phyloP scores from a whole-genome alignment of 2,113 vertebrate genomes.

The Capreolus pygargus region DNA sequence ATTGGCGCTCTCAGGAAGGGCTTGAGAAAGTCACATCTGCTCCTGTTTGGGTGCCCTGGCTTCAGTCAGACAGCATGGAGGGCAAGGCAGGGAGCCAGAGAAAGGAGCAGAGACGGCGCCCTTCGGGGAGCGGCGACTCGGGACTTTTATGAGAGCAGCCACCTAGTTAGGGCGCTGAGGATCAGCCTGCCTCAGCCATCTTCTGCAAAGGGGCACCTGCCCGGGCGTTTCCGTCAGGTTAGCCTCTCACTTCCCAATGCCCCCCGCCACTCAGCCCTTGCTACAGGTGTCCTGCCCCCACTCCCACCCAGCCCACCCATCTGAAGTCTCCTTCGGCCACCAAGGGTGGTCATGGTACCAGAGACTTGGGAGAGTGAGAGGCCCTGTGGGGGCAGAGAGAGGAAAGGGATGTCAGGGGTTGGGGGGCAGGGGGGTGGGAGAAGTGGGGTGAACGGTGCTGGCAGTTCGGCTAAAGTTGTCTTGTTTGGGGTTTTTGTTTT shows the following conservation, averaged over 20 bases:
- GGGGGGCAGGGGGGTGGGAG: not conserved
- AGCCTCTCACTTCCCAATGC: not conserved
- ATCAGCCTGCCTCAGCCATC: not conserved
- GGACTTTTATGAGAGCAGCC: not conserved
- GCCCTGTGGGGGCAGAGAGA: slow-evolving; percentile 4
- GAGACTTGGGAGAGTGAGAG: slow-evolving; percentile 50
- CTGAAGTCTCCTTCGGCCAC: slow-evolving; percentile 65
- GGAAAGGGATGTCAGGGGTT: not conserved
- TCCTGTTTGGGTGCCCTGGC: not conserved
- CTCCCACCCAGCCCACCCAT: not conserved
- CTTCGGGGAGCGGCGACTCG: not conserved
- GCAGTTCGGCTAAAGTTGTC: slow-evolving; percentile 75
- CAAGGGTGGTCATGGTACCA: slow-evolving; percentile 61
- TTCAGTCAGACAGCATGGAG: not conserved
- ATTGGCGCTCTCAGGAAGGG: not conserved
- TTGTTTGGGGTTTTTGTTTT: slow-evolving; percentile 71
- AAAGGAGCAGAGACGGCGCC: not conserved
- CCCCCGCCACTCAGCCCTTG: not conserved
- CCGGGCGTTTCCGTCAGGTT: not conserved
- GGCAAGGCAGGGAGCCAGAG: not conserved
- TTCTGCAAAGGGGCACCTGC: not conserved
- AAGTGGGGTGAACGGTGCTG: slow-evolving; percentile 71
- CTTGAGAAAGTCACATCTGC: not conserved
- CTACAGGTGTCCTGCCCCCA: not conserved
- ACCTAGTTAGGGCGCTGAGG: not conserved